Percentiles rank a stretch among this genome's conserved stretches.
phyloP scores from a whole-genome alignment of 2,797 vertebrate genomes.

The Vespertilio murinus region DNA sequence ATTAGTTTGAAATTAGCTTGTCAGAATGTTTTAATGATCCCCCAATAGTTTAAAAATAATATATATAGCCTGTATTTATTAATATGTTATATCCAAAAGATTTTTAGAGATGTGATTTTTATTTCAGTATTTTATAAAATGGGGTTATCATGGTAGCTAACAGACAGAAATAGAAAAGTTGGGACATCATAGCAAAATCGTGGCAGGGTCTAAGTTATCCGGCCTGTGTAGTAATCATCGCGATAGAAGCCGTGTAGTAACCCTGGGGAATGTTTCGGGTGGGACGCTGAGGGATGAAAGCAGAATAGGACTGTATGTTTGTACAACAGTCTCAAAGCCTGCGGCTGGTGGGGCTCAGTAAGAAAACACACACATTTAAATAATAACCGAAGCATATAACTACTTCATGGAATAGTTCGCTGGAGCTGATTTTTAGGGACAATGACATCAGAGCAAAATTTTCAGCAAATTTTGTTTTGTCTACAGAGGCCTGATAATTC shows the following conservation, averaged over 20 bases:
- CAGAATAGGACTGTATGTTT: neutral
- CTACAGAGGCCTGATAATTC: neutral
- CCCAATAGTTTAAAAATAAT: neutral
- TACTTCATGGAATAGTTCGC: neutral
- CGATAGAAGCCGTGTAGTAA: neutral
- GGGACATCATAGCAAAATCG: neutral
- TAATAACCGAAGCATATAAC: neutral
- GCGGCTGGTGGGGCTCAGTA: neutral
- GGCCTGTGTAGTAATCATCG: neutral
- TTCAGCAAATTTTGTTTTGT: neutral
- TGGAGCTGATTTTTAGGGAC: neutral
- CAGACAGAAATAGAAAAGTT: neutral
- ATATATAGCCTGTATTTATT: neutral
- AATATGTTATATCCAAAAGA: neutral
- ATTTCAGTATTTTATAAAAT: neutral
- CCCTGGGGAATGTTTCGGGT: neutral
- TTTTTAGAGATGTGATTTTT: slow-evolving; percentile 39
- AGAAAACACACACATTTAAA: neutral
- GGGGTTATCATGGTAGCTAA: neutral
- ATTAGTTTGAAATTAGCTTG: neutral
- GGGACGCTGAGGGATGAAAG: neutral
- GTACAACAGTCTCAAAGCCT: neutral
- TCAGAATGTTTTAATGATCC: neutral
- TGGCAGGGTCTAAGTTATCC: neutral
- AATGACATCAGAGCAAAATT: neutral